Base-by-base conservation (phyloP, 2,113 vertebrate species). In the Corynorhinus townsendii region DNA sequence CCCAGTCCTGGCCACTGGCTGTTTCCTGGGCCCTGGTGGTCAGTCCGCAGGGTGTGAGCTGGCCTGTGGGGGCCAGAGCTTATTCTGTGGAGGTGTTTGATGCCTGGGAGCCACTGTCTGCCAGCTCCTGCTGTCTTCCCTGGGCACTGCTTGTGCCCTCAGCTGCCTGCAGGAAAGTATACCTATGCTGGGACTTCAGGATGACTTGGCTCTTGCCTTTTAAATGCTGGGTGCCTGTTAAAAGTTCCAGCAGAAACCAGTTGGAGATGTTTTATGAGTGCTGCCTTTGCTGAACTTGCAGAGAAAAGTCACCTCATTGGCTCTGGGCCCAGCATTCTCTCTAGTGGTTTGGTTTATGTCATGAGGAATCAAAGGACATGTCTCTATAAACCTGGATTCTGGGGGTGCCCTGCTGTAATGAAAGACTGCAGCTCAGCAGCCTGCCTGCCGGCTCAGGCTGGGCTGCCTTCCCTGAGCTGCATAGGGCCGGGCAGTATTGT, bases 291-390 rank as follows among this genome's bases (percentile, higher is more conserved):
- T 97, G 95, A 88, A 75, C 94, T 90, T 95, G 96, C 72, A 92
- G 90, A 71, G 76, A 82, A 85, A 97, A 96, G 94, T 97, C 89
- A 95, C 0, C 88, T 43, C 5, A 56, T 96, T 98, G 82, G 91
- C 93, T 91, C 93, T 52, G 75, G 96, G 89, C 86, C 95, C 86
- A 90, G 26, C 66, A 68, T 33, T 95, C 91, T 52, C 94, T 95
- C 35, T 33, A 66, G 71, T 89, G 94, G 69, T 54, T 97, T 95
- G 89, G 64, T 91, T 95, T 96, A 79, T 77, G 69, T 43, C 85
- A 12, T 92, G 89, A 22, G 97, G 97, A 98, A 97, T 96, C 98
- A 98, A 97, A 98, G 97, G 96, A 96, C 96, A 54, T 35, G 14
- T 98, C 94, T 97, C 88, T 79, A 5, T 86, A 89, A 75, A 80